phyloP scores from a whole-genome alignment of 2,888 invertebrate genomes.

The Cheilosia urbana region DNA sequence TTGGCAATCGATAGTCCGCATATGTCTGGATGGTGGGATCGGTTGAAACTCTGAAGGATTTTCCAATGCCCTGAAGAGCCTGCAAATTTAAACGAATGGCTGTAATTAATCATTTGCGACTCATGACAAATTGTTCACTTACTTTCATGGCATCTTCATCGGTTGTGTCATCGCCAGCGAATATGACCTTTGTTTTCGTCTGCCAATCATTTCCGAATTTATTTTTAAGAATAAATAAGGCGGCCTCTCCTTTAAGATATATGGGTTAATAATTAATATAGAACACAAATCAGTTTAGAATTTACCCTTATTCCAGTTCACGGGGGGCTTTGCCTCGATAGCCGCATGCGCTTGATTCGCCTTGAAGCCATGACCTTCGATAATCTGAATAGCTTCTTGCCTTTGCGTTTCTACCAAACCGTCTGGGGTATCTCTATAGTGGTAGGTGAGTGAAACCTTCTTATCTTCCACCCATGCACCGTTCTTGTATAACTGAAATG shows the following conservation, averaged over 20 bases:
- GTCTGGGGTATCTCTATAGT: conserved; percentile 88
- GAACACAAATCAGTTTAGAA: not conserved
- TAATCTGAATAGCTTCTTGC: conserved; percentile 86
- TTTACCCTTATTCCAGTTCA: conserved; percentile 89
- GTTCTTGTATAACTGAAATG: conserved; percentile 81
- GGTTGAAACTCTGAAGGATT: conserved; percentile 89
- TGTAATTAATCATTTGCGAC: not conserved
- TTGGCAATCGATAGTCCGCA: conserved; percentile 88
- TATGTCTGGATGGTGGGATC: conserved; percentile 88
- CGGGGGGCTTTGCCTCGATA: conserved; percentile 90
- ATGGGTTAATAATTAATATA: not conserved
- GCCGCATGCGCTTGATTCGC: conserved; percentile 89
- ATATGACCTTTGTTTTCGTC: conserved; percentile 89
- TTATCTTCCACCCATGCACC: conserved; percentile 92
- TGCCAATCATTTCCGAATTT: conserved; percentile 90
- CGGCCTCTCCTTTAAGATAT: conserved; percentile 85
- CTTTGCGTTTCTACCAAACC: conserved; percentile 85
- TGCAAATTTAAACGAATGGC: conserved; percentile 78
- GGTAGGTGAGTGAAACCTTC: conserved; percentile 89
- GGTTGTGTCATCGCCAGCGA: conserved; percentile 94
- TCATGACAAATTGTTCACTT: conserved; percentile 71
- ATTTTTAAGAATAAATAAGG: conserved; percentile 89
- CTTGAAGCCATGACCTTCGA: conserved; percentile 87
- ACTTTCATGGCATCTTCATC: conserved; percentile 96
- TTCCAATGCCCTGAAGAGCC: conserved; percentile 89